Evolutionary conservation across 1,140 invertebrate species (phyloP).

Genomic region (Apis laboriosa): DNA sequence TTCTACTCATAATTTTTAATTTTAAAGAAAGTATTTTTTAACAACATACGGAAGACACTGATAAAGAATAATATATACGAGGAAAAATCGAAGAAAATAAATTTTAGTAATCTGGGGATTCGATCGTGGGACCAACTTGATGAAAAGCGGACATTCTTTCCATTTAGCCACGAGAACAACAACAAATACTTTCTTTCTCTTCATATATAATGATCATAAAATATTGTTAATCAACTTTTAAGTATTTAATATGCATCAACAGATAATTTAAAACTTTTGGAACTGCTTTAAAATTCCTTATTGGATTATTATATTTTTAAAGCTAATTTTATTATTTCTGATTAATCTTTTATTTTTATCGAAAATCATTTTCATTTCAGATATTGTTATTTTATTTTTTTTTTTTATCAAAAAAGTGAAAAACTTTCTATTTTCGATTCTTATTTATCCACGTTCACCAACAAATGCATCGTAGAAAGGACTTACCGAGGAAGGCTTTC

Average conservation of each 20-base stretch:
- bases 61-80: background rate
- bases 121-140: background rate
- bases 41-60: background rate
- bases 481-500: conserved; percentile 58
- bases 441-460: background rate
- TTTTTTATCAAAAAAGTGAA: too few species aligned
- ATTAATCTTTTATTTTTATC: background rate
- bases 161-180: background rate
- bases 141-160: too few species aligned
- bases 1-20: background rate
- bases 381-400: too few species aligned
- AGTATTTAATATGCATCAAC: too few species aligned
- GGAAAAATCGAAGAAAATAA: background rate
- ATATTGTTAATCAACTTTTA: background rate
- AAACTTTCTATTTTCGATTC: background rate
- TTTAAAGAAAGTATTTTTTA: background rate
- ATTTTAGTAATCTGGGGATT: background rate
- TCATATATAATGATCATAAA: background rate
- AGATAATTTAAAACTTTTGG: too few species aligned
- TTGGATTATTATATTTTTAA: too few species aligned
- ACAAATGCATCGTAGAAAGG: conserved; percentile 27
- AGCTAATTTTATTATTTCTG: background rate
- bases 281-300: too few species aligned
- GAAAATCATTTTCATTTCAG: background rate
- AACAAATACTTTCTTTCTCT: background rate